Conservation (phyloP, 2,888 invertebrate genomes). For the Acleris holmiana region DNA sequence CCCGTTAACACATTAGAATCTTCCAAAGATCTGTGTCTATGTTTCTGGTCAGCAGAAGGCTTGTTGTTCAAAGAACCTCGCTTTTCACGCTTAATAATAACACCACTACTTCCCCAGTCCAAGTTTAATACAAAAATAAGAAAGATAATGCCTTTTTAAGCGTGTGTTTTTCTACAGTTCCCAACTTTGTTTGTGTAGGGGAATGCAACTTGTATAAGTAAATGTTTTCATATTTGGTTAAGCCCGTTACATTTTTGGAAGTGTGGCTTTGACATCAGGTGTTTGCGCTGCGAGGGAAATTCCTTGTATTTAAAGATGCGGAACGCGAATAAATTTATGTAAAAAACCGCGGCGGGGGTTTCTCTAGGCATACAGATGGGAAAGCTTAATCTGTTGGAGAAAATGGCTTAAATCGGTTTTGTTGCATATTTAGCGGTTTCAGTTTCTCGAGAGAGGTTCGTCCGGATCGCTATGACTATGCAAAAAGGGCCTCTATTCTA, state of each 20-base stretch:
- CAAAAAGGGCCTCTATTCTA: no score
- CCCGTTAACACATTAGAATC: no score
- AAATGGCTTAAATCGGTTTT: not conserved
- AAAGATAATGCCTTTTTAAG: conserved; percentile 74
- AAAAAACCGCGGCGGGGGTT: not conserved
- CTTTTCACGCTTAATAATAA: no score
- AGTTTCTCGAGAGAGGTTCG: no score
- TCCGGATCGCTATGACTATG: no score
- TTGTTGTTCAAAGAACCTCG: no score
- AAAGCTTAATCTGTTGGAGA: not conserved
- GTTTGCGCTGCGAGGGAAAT: conserved; percentile 20
- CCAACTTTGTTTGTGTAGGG: conserved; percentile 39
- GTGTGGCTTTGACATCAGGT: conserved; percentile 37
- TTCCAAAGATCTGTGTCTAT: no score
- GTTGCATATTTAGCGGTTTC: not conserved
- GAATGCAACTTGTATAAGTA: conserved; percentile 53
- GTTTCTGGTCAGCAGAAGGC: no score
- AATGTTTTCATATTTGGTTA: conserved; percentile 62
- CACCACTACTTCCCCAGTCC: conserved; percentile 58
- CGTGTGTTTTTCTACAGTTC: conserved; percentile 58
- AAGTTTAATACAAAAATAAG: conserved; percentile 79
- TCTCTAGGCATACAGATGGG: not conserved
- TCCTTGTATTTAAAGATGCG: conserved; percentile 25
- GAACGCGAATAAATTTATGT: conserved; percentile 13
- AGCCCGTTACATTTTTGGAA: conserved; percentile 48